These are phyloP conservation scores for Teinopalpus imperialis DNA, from an alignment of 2,888 invertebrate species.

Conservation along the genomic window DNA sequence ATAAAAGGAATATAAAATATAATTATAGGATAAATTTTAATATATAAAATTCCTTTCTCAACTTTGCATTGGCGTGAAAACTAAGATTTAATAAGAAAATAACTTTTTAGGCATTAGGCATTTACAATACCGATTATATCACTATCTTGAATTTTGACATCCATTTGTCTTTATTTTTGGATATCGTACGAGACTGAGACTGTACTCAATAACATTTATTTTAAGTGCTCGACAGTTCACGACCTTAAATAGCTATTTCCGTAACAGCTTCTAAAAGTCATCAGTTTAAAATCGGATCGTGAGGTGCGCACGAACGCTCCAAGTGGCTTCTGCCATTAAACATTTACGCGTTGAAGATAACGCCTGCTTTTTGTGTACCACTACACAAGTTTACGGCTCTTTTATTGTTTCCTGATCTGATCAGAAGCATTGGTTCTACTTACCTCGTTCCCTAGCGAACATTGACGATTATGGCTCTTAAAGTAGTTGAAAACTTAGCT, in stretches of 20 bases:
- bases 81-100: too few relatives aligned
- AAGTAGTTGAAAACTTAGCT: slow-evolving; percentile 15
- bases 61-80: too few relatives aligned
- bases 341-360: slow-evolving; percentile 73
- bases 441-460: slow-evolving; percentile 58
- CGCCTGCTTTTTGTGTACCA: slow-evolving; percentile 66
- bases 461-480: slow-evolving; percentile 49
- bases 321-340: slow-evolving; percentile 66
- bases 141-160: too few relatives aligned
- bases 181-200: slow-evolving; percentile 14
- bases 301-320: slow-evolving; percentile 52
- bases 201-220: slow-evolving; percentile 42
- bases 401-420: slow-evolving; percentile 71
- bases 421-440: slow-evolving; percentile 50
- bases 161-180: slow-evolving; percentile 13
- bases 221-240: slow-evolving; percentile 58
- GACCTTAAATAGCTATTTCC: slow-evolving; percentile 68
- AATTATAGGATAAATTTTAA: too few relatives aligned
- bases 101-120: too few relatives aligned
- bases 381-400: slow-evolving; percentile 64
- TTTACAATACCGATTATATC: too few relatives aligned
- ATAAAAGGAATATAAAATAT: too few relatives aligned
- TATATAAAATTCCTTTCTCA: too few relatives aligned
- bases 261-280: slow-evolving; percentile 66
- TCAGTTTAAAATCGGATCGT: slow-evolving; percentile 73